Evolutionary conservation across 2,888 invertebrate species (phyloP), one percentile per base, ranked within the genome.

Genomic region (Agrotis puta): DNA sequence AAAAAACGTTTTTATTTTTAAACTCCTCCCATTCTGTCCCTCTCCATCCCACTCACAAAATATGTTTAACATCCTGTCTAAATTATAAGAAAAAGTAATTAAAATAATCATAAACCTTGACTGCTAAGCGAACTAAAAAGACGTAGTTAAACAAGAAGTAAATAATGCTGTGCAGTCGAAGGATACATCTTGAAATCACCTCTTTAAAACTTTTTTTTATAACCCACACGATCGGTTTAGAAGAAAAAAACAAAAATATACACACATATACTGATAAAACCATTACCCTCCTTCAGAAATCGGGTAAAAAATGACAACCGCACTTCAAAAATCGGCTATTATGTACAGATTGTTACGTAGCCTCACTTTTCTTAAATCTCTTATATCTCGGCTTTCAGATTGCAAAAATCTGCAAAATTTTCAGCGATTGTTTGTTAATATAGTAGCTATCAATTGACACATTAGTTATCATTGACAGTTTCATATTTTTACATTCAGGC

Each of bases 281-380:
- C n/a, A n/a, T n/a, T n/a, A n/a, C n/a, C n/a, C n/a, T n/a, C n/a
- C 18, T 48, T 3, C 47, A n/a, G 47, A 7, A 48, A n/a, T 48
- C 47, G 47, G 47, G 47, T 48, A 47, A 48, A 48, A 48, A 48
- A 48, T 48, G 18, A n/a, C 47, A n/a, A 48, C n/a, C 47, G 47
- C 18, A 48, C 47, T n/a, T 48, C 18, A 48, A 48, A 48, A 48
- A 48, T 48, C 47, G 47, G 47, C 18, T n/a, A 6, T 14, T 48
- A 48, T 0, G 7, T 48, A n/a, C n/a, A n/a, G 47, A 7, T 33
- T 33, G 33, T 33, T 33, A 33, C 9, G 33, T 33, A 33, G 9
- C 33, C 33, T 33, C 33, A 33, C 33, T 33, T 33, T 33, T 33
- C 33, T 33, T 7, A 33, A 33, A 33, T 7, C 33, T 45, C 45